These are phyloP conservation scores for Agelas oroides DNA, from an alignment of 37 sponge, comb jelly and placozoan genomes.

Conservation along the genomic window DNA sequence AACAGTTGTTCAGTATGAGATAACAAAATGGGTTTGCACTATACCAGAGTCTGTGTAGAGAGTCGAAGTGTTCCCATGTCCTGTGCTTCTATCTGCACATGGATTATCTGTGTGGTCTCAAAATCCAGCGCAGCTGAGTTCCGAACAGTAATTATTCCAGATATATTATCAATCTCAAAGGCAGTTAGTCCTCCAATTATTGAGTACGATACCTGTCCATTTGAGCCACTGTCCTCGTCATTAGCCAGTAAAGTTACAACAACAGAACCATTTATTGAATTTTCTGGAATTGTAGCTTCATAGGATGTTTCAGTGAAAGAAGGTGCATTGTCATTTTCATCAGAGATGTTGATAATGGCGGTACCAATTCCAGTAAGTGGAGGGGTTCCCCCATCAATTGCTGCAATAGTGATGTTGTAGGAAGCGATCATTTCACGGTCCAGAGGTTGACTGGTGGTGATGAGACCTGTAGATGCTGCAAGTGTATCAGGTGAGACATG, in stretches of 20 bases:
- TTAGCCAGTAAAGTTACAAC: conserved; percentile 9
- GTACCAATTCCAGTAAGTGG: neutral
- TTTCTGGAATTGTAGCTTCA: conserved; percentile 22
- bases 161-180: conserved; percentile 21
- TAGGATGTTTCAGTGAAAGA: conserved; percentile 9
- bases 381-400: conserved; percentile 61
- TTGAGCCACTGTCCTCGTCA: conserved; percentile 68
- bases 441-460: conserved; percentile 1
- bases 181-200: conserved; percentile 23
- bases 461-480: conserved; percentile 23
- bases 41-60: conserved; percentile 18
- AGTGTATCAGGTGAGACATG: neutral
- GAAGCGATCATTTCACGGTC: conserved; percentile 30
- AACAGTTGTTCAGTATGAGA: no score
- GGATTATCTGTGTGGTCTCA: neutral
- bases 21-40: no score
- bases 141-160: conserved; percentile 8
- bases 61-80: conserved; percentile 1
- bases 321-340: conserved; percentile 80
- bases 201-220: conserved; percentile 52
- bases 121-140: conserved; percentile 3
- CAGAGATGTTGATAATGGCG: conserved; percentile 31
- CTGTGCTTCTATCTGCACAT: neutral
- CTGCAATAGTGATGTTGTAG: conserved; percentile 41
- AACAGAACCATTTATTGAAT: neutral